A percentile compares a stretch with the other conserved stretches of the same genome.
Conservation (phyloP, 92 coral and sea anemone species). For the Epizoanthus fatuus region DNA sequence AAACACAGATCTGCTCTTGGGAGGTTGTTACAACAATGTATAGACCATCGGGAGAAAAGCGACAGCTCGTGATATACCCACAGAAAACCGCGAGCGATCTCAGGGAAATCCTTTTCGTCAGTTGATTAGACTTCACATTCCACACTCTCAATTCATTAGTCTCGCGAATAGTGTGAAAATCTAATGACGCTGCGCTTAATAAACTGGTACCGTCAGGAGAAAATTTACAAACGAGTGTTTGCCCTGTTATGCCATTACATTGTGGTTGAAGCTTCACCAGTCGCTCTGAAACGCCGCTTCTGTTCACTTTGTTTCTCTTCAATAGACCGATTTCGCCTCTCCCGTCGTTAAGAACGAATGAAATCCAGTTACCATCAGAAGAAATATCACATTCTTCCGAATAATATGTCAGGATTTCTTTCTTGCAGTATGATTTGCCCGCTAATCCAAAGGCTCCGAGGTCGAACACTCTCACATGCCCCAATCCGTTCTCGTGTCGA, state of each 20-base stretch:
- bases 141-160: constrained; percentile 92
- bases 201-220: constrained; percentile 86
- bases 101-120: constrained; percentile 78
- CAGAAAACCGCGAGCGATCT: constrained; percentile 91
- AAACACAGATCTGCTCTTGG: constrained; percentile 89
- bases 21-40: constrained; percentile 89
- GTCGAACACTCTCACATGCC: constrained; percentile 88
- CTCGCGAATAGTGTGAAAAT: constrained; percentile 91
- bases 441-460: constrained; percentile 52
- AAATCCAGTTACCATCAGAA: constrained; percentile 84
- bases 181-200: constrained; percentile 87
- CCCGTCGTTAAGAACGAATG: constrained; percentile 84
- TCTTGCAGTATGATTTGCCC: constrained; percentile 56
- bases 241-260: constrained; percentile 91
- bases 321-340: constrained; percentile 89
- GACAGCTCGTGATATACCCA: constrained; percentile 92
- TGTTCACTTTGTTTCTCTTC: constrained; percentile 72
- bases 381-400: constrained; percentile 94
- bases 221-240: constrained; percentile 87
- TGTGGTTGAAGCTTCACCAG: constrained; percentile 86
- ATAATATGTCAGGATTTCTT: constrained; percentile 86
- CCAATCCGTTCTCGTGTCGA: constrained; percentile 79
- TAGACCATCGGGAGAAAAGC: constrained; percentile 90
- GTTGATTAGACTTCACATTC: constrained; percentile 89
- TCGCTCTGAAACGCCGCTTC: constrained; percentile 80